A percentile compares a stretch with the other conserved stretches of the same genome.
Conservation (phyloP, 1,140 invertebrate genomes). For the Aphis gossypii region DNA sequence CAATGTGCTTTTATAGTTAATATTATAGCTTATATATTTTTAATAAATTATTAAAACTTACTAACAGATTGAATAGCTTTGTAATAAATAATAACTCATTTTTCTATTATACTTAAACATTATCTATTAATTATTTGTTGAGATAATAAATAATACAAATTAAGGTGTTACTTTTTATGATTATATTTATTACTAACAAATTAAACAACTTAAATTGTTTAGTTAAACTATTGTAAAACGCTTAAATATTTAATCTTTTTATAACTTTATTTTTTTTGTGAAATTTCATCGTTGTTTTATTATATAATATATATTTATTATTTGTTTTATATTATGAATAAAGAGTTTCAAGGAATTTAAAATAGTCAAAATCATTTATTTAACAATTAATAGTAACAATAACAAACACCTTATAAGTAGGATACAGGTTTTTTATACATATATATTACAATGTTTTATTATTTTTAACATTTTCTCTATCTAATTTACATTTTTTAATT, state of each 20-base stretch:
- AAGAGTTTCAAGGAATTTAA: not conserved
- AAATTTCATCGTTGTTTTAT: not conserved
- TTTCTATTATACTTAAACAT: not conserved
- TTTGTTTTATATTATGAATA: not conserved
- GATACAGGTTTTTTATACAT: not conserved
- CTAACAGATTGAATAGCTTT: not conserved
- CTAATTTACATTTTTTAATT: slow-evolving; percentile 28
- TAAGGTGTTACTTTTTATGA: not conserved
- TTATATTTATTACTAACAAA: not conserved
- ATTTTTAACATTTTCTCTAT: not conserved
- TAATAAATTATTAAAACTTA: not conserved
- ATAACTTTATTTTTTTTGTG: not conserved
- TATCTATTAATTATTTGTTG: not conserved
- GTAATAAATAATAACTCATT: not conserved
- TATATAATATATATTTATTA: not conserved
- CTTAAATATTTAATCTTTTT: not conserved
- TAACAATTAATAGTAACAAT: not conserved
- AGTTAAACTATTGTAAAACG: not conserved
- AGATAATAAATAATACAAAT: not conserved
- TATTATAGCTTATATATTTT: not conserved
- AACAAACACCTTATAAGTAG: not conserved
- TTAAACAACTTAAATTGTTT: not conserved
- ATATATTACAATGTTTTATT: not conserved
- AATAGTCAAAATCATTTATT: not conserved
- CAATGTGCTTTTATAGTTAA: not conserved